Evolutionary conservation across 2,888 invertebrate genomes (phyloP).

Genomic region (Calliphora vomitoria): DNA sequence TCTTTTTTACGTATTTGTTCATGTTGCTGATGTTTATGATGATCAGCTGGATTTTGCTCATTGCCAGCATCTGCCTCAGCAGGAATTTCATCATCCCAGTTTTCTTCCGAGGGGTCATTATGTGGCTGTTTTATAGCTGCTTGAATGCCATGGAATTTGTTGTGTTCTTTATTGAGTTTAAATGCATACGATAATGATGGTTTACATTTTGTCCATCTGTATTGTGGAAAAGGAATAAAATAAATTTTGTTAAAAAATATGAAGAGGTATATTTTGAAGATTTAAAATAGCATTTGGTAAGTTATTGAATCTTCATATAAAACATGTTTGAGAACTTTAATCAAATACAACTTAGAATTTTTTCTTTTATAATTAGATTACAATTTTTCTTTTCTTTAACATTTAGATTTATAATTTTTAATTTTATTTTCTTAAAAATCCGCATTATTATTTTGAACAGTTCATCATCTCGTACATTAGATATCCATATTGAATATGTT

Average conservation of each 20-base stretch:
- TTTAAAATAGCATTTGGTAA: too few relatives aligned
- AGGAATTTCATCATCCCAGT: constrained; percentile 27
- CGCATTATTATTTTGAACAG: too few relatives aligned
- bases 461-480: too few relatives aligned
- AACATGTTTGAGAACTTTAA: too few relatives aligned
- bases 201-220: constrained; percentile 76
- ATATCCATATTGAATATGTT: too few relatives aligned
- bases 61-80: neutral
- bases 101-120: constrained; percentile 13
- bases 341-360: too few relatives aligned
- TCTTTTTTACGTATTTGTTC: constrained; percentile 59
- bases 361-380: too few relatives aligned
- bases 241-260: neutral
- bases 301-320: too few relatives aligned
- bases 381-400: too few relatives aligned
- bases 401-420: too few relatives aligned
- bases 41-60: neutral
- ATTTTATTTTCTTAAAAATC: too few relatives aligned
- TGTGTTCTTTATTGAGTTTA: constrained; percentile 61
- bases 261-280: neutral
- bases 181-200: constrained; percentile 76
- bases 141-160: constrained; percentile 32
- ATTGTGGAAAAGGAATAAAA: constrained; percentile 1
- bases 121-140: constrained; percentile 22
- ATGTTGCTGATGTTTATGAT: constrained; percentile 33